These are phyloP conservation scores for Pseudomyrmex gracilis DNA, from an alignment of 1,140 invertebrate genomes.

Conservation along the genomic window DNA sequence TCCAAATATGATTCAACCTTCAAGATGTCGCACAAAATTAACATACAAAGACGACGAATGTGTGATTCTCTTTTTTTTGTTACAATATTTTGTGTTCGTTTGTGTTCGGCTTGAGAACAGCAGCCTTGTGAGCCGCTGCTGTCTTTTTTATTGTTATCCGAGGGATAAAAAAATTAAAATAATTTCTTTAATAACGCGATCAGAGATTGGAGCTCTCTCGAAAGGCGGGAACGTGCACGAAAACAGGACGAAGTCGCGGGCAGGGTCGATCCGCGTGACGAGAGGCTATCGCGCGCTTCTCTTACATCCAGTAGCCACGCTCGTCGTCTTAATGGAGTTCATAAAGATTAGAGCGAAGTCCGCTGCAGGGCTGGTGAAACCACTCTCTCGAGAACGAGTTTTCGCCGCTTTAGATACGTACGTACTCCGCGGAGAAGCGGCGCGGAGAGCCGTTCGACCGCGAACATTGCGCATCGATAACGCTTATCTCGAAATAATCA, in stretches of 20 bases:
- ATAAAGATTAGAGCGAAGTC: conserved; percentile 72
- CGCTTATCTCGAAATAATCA: conserved; percentile 71
- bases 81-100: no score
- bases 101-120: no score
- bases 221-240: neutral
- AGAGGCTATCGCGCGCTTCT: neutral
- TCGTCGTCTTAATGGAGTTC: conserved; percentile 73
- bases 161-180: neutral
- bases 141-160: neutral
- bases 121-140: no score
- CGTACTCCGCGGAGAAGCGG: conserved; percentile 51
- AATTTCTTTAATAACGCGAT: neutral
- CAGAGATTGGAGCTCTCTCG: neutral
- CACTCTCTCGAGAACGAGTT: conserved; percentile 71
- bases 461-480: conserved; percentile 72
- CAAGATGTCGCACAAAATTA: no score
- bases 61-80: no score
- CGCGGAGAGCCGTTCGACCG: conserved; percentile 43
- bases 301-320: conserved; percentile 63
- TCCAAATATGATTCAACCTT: no score
- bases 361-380: conserved; percentile 68
- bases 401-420: conserved; percentile 68
- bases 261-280: conserved; percentile 20
- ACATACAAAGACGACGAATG: no score
- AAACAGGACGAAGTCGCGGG: neutral